These are phyloP conservation scores for Lasioglossum marginatum DNA, from an alignment of 2,888 invertebrate species.

Conservation along the genomic window DNA sequence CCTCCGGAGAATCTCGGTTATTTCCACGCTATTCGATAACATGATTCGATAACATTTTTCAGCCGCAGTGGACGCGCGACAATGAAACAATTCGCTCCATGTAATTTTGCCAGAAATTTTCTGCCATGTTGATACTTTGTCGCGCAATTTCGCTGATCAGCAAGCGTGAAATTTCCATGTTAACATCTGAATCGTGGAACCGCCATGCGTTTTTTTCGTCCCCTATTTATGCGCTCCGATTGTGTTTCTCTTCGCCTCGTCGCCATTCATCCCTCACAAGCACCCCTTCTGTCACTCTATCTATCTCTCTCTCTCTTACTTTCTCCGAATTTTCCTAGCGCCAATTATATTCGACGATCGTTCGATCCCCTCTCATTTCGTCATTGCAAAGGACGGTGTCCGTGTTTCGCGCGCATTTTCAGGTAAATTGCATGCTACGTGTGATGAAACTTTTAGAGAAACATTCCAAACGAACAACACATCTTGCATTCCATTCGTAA, in stretches of 20 bases:
- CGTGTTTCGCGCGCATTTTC: slow-evolving; percentile 21
- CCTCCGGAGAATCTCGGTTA: neutral
- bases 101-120: neutral
- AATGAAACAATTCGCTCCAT: neutral
- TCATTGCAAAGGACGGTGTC: slow-evolving; percentile 20
- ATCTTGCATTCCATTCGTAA: neutral
- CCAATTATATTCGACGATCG: neutral
- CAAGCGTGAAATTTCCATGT: slow-evolving; percentile 4
- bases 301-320: slow-evolving; percentile 20
- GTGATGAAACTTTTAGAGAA: neutral
- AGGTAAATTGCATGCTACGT: neutral
- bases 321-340: slow-evolving; percentile 7
- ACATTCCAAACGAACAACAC: neutral
- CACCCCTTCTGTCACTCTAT: neutral
- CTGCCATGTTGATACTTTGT: neutral
- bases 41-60: neutral
- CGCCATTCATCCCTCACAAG: slow-evolving; percentile 50
- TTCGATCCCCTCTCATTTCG: slow-evolving; percentile 22
- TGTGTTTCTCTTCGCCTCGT: slow-evolving; percentile 68
- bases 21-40: too few species aligned
- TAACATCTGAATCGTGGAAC: slow-evolving; percentile 46
- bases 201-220: slow-evolving; percentile 41
- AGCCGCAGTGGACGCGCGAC: neutral
- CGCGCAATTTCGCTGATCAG: neutral
- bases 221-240: slow-evolving; percentile 50